A percentile compares a stretch with the other conserved stretches of the same genome.
Evolutionary conservation across 2,797 vertebrate species (phyloP).

Genomic region (Tiaroga cobitis): DNA sequence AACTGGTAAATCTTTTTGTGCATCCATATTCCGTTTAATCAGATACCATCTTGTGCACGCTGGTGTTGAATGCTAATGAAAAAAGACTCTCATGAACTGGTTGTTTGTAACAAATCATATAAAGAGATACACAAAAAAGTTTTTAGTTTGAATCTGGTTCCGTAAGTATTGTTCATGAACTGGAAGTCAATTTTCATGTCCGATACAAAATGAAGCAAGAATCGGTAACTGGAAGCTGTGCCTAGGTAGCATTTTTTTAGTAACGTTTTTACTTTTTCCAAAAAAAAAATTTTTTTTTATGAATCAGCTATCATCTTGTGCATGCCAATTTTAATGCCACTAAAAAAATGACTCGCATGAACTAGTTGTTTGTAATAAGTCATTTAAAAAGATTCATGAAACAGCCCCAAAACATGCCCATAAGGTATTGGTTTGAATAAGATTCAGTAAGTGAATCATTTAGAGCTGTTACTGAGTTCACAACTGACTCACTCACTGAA

Average conservation of each 20-base stretch:
- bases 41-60: background rate
- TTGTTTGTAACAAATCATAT: background rate
- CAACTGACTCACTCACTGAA: background rate
- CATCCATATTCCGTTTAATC: background rate
- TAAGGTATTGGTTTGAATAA: background rate
- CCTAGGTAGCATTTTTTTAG: background rate
- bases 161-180: background rate
- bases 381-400: background rate
- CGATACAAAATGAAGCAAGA: background rate
- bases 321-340: background rate
- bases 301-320: background rate
- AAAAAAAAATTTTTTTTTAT: background rate
- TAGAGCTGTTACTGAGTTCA: background rate
- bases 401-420: background rate
- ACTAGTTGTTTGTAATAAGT: background rate
- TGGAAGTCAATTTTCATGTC: background rate
- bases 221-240: background rate
- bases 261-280: background rate
- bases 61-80: constrained; percentile 1
- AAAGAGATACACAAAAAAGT: background rate
- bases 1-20: background rate
- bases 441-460: background rate
- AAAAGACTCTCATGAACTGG: background rate
- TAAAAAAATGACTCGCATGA: background rate
- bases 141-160: too few species aligned